Base-by-base conservation (phyloP, 2,113 vertebrate species). In the Grammomys surdaster region DNA sequence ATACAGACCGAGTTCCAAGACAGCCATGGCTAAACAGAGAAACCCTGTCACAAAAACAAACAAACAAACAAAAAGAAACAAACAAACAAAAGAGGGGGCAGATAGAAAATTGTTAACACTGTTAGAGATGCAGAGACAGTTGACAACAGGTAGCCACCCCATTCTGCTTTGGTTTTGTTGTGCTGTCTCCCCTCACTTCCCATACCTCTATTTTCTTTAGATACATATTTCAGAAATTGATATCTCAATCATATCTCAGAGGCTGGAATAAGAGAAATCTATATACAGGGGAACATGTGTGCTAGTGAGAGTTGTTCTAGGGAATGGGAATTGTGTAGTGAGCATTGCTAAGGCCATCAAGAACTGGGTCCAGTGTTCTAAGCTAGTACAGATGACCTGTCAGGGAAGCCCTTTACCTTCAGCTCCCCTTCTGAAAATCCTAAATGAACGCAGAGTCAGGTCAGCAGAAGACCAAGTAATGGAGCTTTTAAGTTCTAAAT, bases 401-500 rank as follows among this genome's bases (percentile, higher is more conserved):
- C 31, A 1, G 8, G 7, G 31, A 40, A 73, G 33, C n/a, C 19
- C 65, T 92, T 77, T 1, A n/a, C 43, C 14, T 20, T 22, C 28
- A 1, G 65, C 33, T 76, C 54, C 7, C 1, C 60, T 84, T 20
- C 26, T 33, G 80, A 31, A 31, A 85, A 78, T 36, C 94, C 75
- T 69, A 17, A 70, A 56, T 77, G 13, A 84, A 56, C 89, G 91
- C 65, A 33, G 63, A 89, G 40, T 86, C 94, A 78, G 20, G 65
- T 77, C 80, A 73, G 0, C 67, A 76, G 19, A 24, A 93, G 69
- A 72, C 70, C 54, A 43, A 84, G 17, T 36, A 73, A 75, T 19
- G 20, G 46, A 92, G 86, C 63, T 93, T 88, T 54, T 43, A 96
- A 91, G 54, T 95, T 94, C n/a, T 92, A 88, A 96, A n/a, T 82